phyloP scores from a whole-genome alignment of 1,140 invertebrate species.

The Neuroterus valhalla region DNA sequence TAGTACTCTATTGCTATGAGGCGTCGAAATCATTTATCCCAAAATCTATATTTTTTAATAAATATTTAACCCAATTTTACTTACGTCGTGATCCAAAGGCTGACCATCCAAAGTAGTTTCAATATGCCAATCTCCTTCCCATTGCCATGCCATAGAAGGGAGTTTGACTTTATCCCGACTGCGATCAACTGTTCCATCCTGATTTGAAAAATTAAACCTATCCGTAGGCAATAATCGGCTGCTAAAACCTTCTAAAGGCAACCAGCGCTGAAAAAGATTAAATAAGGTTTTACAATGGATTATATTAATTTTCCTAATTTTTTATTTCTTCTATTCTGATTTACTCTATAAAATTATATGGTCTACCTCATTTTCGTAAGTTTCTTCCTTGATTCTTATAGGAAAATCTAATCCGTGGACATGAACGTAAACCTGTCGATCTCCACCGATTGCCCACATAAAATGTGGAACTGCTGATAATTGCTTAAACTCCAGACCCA shows the following conservation, averaged over 20 bases:
- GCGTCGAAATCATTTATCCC: too few species aligned
- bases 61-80: conserved; percentile 34
- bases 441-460: conserved; percentile 93
- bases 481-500: conserved; percentile 91
- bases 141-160: conserved; percentile 94
- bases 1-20: too few species aligned
- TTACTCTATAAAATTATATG: conserved; percentile 3
- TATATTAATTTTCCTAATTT: conserved; percentile 17
- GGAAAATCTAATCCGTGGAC: conserved; percentile 92
- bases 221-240: conserved; percentile 89
- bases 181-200: conserved; percentile 86
- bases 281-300: conserved; percentile 15
- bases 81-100: conserved; percentile 88
- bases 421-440: conserved; percentile 93
- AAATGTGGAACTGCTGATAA: conserved; percentile 88
- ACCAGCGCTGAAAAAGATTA: conserved; percentile 82
- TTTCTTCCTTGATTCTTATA: conserved; percentile 91
- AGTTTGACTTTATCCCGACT: conserved; percentile 87
- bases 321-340: not conserved
- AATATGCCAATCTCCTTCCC: conserved; percentile 94
- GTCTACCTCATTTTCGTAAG: conserved; percentile 92
- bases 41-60: not conserved
- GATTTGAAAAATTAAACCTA: conserved; percentile 87
- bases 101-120: conserved; percentile 91
- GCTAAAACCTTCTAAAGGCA: conserved; percentile 91